Evolutionary conservation across 1,140 invertebrate species (phyloP).

Genomic region (Galleria mellonella): DNA sequence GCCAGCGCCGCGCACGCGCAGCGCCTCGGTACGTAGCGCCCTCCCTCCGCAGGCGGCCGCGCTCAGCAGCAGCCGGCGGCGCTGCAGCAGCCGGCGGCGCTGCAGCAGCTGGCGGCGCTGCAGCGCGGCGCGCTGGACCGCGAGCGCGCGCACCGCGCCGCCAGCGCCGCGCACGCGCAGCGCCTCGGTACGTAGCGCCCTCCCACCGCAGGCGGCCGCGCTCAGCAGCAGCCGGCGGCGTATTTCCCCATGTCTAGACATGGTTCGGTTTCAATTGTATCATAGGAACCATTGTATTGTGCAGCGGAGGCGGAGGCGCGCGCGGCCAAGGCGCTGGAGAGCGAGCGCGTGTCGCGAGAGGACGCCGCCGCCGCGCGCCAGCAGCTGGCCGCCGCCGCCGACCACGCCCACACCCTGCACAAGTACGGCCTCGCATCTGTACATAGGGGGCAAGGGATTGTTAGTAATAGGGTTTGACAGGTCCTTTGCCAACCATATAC

Average conservation of each 20-base stretch:
- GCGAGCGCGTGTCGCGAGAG: slow-evolving; percentile 3
- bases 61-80: background rate
- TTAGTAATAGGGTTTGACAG: too few relatives aligned
- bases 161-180: slow-evolving; percentile 15
- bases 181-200: slow-evolving; percentile 20
- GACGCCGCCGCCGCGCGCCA: background rate
- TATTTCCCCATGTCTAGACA: too few relatives aligned
- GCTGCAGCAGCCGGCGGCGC: slow-evolving; percentile 14
- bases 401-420: background rate
- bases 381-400: background rate
- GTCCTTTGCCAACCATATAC: too few relatives aligned
- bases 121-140: slow-evolving; percentile 39
- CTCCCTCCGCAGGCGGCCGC: background rate
- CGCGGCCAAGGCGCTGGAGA: slow-evolving; percentile 2
- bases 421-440: background rate
- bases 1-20: slow-evolving; percentile 17
- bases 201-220: background rate
- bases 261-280: too few relatives aligned
- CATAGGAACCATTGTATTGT: background rate
- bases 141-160: slow-evolving; percentile 36
- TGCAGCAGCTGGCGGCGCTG: slow-evolving; percentile 42
- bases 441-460: too few relatives aligned
- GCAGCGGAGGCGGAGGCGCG: background rate
- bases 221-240: background rate
- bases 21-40: slow-evolving; percentile 20